Evolutionary conservation across 2,888 invertebrate genomes (phyloP), one percentile per base, ranked within the genome.

Genomic region (Baccha elongata): DNA sequence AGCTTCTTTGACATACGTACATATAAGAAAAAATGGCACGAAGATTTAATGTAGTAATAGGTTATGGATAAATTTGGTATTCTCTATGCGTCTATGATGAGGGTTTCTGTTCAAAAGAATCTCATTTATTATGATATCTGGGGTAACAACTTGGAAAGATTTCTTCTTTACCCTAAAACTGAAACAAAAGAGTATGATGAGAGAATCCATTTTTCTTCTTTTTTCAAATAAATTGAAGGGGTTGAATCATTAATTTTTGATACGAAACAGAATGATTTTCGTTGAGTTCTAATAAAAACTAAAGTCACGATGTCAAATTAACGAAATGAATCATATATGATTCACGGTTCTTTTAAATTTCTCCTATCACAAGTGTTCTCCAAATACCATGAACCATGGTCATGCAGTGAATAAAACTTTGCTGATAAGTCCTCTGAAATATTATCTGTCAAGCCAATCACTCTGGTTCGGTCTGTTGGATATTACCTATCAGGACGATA

Each of bases 111-210:
- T 23, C 23, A 23, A 4, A 23, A 5, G 5, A 4, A 23, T 35
- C 19, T 58, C 23, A 58, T 58, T 58, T 58, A 15, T 58, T 26
- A 40, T 26, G 7, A 26, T 58, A 40, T 13, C 40, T 15, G 23
- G 15, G 5, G 5, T 40, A n/a, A 15, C 23, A 21, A 7, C 6
- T 15, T 29, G 10, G 5, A 32, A 40, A 1, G 13, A 37, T 23
- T 37, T 23, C 23, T 40, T 1, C 11, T 21, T 5, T 23, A 5
- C 23, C 23, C 8, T 23, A 23, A 23, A 23, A 23, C 3, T 23
- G 23, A 19, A 3, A 32, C n/a, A 32, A 5, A n/a, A 7, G 6
- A n/a, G 53, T 32, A 15, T 37, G 21, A 3, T 37, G 17, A 3
- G 5, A 21, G 37, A 19, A 26, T 13, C 26, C 11, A 13, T 26